Conservation (phyloP, 2,797 vertebrate species). For the Vireo griseus region DNA sequence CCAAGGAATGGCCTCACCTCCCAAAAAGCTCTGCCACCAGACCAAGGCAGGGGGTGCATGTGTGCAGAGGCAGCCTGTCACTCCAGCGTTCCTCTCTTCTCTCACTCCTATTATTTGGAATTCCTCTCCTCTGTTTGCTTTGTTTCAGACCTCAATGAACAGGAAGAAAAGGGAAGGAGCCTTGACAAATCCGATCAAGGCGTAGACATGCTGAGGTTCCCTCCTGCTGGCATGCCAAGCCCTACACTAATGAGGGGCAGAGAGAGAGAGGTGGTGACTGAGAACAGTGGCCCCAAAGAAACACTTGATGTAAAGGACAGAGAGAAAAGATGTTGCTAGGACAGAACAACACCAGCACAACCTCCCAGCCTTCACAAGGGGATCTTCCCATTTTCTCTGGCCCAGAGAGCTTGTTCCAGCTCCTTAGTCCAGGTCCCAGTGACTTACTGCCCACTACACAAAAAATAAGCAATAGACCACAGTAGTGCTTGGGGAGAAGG, state of each 20-base stretch:
- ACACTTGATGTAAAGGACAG: background rate
- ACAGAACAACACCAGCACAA: background rate
- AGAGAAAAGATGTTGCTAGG: background rate
- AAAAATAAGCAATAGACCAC: background rate
- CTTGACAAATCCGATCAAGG: constrained; percentile 73
- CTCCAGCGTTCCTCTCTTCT: background rate
- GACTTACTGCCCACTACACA: background rate
- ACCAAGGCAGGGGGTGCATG: background rate
- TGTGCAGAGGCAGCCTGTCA: constrained; percentile 18
- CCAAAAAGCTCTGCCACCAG: background rate
- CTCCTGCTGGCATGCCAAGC: constrained; percentile 55
- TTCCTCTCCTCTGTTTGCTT: constrained; percentile 64
- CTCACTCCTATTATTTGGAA: constrained; percentile 30
- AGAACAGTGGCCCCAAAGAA: constrained; percentile 20
- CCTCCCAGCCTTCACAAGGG: background rate
- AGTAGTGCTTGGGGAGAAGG: background rate
- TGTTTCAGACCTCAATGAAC: constrained; percentile 68
- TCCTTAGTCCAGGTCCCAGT: background rate
- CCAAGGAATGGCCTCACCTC: background rate
- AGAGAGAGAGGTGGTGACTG: background rate
- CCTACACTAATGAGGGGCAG: constrained; percentile 61
- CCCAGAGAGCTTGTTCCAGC: background rate
- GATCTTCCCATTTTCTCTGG: background rate
- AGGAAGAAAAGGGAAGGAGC: constrained; percentile 64
- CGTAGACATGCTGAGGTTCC: constrained; percentile 30